Conservation (phyloP, 2,888 invertebrate species). For the Drosophila setosimentum region DNA sequence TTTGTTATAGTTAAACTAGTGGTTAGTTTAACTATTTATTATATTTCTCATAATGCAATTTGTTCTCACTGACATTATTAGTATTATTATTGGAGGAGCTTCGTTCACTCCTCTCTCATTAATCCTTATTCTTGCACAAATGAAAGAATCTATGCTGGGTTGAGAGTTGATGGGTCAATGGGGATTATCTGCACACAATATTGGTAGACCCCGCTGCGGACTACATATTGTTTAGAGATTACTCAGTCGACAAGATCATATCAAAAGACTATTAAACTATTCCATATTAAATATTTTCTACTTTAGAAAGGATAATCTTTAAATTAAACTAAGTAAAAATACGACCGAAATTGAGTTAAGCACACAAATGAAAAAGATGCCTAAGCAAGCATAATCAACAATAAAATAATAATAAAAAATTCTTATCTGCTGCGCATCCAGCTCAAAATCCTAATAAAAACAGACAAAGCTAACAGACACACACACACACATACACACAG, state of each 20-base stretch:
- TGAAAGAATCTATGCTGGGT: not conserved
- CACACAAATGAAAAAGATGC: not conserved
- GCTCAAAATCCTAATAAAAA: not conserved
- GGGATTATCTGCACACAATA: not conserved
- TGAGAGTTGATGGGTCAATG: too few relatives aligned
- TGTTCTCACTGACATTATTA: not conserved
- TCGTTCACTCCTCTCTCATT: too few relatives aligned
- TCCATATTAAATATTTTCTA: too few relatives aligned
- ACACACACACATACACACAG: not conserved
- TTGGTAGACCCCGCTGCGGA: not conserved
- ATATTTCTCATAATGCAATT: not conserved
- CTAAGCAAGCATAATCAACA: not conserved
- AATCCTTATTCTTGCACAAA: not conserved
- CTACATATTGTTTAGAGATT: not conserved
- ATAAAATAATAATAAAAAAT: not conserved
- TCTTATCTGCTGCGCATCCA: slow-evolving; percentile 6
- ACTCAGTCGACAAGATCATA: not conserved
- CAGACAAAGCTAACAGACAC: not conserved
- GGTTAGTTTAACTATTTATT: not conserved
- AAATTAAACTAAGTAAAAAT: not conserved
- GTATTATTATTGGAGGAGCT: too few relatives aligned
- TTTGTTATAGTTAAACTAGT: not conserved
- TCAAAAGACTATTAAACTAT: too few relatives aligned
- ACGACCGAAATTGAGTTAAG: not conserved
- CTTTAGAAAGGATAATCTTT: not conserved